Conservation (phyloP, 92 coral and sea anemone genomes). For the Montipora capitata region DNA sequence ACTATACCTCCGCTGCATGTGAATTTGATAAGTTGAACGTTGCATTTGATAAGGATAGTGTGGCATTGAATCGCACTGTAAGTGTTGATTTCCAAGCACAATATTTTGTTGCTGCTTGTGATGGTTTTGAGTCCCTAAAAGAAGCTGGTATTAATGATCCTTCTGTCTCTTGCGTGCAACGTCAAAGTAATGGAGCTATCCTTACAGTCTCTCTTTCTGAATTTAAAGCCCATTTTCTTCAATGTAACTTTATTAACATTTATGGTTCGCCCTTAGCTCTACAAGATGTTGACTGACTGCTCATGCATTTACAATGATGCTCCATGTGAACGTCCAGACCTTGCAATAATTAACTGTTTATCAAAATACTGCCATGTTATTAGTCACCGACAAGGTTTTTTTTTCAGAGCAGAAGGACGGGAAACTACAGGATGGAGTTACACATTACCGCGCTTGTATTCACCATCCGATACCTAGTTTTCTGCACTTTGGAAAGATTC, state of each 20-base stretch:
- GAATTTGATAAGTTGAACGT: too few relatives aligned
- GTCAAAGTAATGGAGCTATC: neutral
- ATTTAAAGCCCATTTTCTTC: neutral
- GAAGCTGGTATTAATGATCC: neutral
- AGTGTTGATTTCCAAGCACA: neutral
- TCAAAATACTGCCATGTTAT: neutral
- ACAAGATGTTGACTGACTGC: slow-evolving; percentile 18
- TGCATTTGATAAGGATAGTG: too few relatives aligned
- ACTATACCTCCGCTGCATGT: too few relatives aligned
- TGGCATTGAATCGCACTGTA: too few relatives aligned
- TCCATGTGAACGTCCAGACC: slow-evolving; percentile 25
- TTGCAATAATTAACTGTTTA: neutral
- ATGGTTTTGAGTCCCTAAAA: neutral
- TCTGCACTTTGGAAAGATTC: neutral
- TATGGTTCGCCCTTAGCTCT: neutral
- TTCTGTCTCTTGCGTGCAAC: neutral
- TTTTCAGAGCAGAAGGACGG: neutral
- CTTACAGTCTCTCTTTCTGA: neutral
- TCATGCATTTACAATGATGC: slow-evolving; percentile 5
- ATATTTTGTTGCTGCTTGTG: neutral
- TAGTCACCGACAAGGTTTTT: neutral
- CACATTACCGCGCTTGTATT: neutral
- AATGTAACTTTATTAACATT: neutral
- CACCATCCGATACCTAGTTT: slow-evolving; percentile 6
- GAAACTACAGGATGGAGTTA: neutral